Percentiles rank a stretch among this genome's conserved stretches.
These are phyloP conservation scores for Beaufortia kweichowensis DNA, from an alignment of 2,113 vertebrate species.

Conservation along the genomic window DNA sequence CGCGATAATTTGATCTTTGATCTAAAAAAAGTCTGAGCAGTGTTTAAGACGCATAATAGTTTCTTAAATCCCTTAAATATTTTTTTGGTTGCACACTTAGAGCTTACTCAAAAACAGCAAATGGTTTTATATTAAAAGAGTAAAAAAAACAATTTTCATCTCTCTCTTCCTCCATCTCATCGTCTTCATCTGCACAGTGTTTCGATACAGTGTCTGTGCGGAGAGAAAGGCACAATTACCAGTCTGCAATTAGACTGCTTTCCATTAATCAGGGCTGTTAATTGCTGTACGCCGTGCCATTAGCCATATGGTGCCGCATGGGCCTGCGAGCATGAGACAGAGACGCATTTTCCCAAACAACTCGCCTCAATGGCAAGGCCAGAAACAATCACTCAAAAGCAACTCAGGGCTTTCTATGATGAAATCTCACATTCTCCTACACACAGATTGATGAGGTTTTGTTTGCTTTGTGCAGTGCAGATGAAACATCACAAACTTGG, in stretches of 20 bases:
- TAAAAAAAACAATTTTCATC: constrained; percentile 28
- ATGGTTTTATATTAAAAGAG: constrained; percentile 32
- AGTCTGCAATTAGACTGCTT: constrained; percentile 92
- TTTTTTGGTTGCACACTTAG: constrained; percentile 30
- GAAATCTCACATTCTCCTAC: constrained; percentile 7
- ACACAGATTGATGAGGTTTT: constrained; percentile 23
- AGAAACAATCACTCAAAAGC: constrained; percentile 52
- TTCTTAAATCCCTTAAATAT: background rate
- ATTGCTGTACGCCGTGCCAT: constrained; percentile 92
- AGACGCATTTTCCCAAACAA: constrained; percentile 57
- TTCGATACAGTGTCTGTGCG: constrained; percentile 41
- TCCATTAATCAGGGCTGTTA: constrained; percentile 98
- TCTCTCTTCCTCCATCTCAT: background rate
- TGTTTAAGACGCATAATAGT: too few relatives aligned
- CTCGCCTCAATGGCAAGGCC: constrained; percentile 41
- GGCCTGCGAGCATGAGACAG: constrained; percentile 85
- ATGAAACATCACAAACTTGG: background rate
- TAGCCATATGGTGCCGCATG: constrained; percentile 97
- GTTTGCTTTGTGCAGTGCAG: background rate
- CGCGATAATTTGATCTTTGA: too few relatives aligned
- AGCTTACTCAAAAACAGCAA: constrained; percentile 17
- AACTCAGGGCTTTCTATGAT: constrained; percentile 29
- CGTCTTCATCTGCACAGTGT: constrained; percentile 38
- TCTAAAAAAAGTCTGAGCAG: too few relatives aligned
- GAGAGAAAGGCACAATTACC: constrained; percentile 77